phyloP scores from a whole-genome alignment of 2,888 invertebrate species.

The Branchellion lobata region DNA sequence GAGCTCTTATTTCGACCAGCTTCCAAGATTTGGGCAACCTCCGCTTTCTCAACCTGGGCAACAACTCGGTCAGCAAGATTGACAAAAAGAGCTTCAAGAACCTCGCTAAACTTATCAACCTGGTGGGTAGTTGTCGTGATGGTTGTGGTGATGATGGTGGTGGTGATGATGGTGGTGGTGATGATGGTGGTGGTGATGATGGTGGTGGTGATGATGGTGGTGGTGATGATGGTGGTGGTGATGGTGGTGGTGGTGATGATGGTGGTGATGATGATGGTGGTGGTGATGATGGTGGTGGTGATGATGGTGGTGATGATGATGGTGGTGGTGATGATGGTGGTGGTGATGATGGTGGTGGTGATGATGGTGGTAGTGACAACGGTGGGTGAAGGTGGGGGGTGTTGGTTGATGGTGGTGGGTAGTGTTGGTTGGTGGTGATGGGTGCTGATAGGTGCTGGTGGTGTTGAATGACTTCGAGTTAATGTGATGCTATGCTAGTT shows the following conservation, averaged over 20 bases:
- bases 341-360: conserved; percentile 9
- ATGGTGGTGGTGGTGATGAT: neutral
- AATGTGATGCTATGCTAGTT: too few species aligned
- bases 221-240: conserved; percentile 30
- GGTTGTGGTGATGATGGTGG: neutral
- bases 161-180: conserved; percentile 24
- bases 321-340: neutral
- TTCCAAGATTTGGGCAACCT: conserved; percentile 50
- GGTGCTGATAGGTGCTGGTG: neutral
- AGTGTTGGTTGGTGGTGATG: neutral
- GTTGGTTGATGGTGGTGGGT: neutral
- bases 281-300: conserved; percentile 19
- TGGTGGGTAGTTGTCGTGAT: conserved; percentile 46
- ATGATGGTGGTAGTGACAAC: neutral
- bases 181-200: conserved; percentile 40
- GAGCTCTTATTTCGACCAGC: conserved; percentile 46
- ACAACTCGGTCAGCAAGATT: conserved; percentile 48
- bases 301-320: conserved; percentile 39
- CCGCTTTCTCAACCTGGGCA: conserved; percentile 49
- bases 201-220: neutral
- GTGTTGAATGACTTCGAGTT: neutral
- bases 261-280: neutral
- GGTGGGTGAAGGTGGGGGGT: neutral
- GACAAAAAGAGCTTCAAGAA: conserved; percentile 48
- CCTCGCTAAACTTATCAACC: conserved; percentile 50